Evolutionary conservation across 1,140 invertebrate species (phyloP).

Genomic region (Tetramorium parvispinum): DNA sequence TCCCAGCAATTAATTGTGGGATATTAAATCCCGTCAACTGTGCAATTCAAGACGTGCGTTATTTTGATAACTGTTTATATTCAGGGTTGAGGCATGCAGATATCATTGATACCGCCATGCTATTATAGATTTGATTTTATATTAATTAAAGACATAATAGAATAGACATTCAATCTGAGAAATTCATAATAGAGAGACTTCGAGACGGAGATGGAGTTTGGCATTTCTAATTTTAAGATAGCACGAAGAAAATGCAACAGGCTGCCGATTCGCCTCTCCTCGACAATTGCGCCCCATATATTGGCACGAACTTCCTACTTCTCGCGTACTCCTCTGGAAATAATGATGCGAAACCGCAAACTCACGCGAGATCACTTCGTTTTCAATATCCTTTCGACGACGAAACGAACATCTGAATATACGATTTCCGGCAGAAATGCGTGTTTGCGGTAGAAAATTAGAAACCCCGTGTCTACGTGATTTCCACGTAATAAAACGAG

Average conservation of each 20-base stretch:
- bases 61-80: background rate
- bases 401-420: background rate
- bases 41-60: background rate
- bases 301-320: background rate
- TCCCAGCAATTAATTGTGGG: background rate
- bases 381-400: conserved; percentile 6
- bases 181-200: background rate
- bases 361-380: conserved; percentile 22
- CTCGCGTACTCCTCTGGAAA: background rate
- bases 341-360: conserved; percentile 28
- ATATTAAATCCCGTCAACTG: background rate
- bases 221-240: background rate
- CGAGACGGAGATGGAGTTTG: background rate
- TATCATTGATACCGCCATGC: conserved; percentile 21
- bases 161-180: background rate
- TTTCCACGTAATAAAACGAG: conserved; percentile 10
- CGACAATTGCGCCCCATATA: background rate
- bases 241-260: conserved; percentile 38
- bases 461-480: conserved; percentile 24
- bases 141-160: conserved; percentile 40
- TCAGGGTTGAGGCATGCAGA: background rate
- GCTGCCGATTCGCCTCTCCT: background rate
- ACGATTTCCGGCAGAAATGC: conserved; percentile 11
- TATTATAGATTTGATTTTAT: conserved; percentile 50
- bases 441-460: conserved; percentile 46